phyloP scores from a whole-genome alignment of 2,888 invertebrate genomes.

The Chrysopilus asiliformis region DNA sequence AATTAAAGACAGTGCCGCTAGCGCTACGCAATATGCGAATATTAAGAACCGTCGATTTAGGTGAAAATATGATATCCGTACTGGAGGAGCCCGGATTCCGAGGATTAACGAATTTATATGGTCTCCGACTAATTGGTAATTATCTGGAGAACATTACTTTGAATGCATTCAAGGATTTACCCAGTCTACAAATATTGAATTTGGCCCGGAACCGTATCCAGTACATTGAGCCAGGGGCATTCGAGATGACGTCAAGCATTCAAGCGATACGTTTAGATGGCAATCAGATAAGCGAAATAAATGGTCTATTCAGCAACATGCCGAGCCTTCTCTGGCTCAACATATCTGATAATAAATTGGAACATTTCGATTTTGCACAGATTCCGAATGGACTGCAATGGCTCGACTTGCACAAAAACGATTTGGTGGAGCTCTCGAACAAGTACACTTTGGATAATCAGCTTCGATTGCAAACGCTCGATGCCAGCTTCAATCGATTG shows the following conservation, averaged over 20 bases:
- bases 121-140: conserved; percentile 79
- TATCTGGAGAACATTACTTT: conserved; percentile 68
- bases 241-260: conserved; percentile 62
- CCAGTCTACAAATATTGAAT: conserved; percentile 73
- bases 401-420: conserved; percentile 82
- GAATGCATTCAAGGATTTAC: conserved; percentile 64
- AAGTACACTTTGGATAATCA: conserved; percentile 55
- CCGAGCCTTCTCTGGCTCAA: conserved; percentile 77
- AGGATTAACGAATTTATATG: conserved; percentile 74
- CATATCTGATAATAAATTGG: conserved; percentile 79
- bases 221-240: conserved; percentile 65
- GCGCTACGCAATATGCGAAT: conserved; percentile 76
- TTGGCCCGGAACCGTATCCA: conserved; percentile 74
- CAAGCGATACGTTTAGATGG: conserved; percentile 79
- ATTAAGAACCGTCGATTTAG: conserved; percentile 76
- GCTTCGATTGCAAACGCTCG: conserved; percentile 66
- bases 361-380: conserved; percentile 77
- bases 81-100: conserved; percentile 71
- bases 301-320: conserved; percentile 70
- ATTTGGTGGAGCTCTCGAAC: conserved; percentile 64
- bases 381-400: conserved; percentile 73
- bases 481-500: conserved; percentile 83
- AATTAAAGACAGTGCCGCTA: conserved; percentile 62
- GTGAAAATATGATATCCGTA: conserved; percentile 74
- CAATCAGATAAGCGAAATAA: conserved; percentile 69